Percentiles rank a stretch among this genome's conserved stretches.
Conservation (phyloP, 2,888 invertebrate genomes). For the Mythimna impura region DNA sequence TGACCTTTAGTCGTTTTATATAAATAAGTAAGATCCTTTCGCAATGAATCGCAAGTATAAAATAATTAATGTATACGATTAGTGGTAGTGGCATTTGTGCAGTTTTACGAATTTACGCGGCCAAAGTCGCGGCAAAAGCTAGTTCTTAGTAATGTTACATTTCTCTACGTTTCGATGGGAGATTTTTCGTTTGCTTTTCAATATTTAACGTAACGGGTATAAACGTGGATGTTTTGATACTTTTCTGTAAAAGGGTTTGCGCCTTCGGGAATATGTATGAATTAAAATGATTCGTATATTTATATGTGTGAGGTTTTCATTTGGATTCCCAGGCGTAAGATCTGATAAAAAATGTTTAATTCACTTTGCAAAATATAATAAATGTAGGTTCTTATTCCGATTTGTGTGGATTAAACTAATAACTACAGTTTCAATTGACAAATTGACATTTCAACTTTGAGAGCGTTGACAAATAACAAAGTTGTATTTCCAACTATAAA, state of each 20-base stretch:
- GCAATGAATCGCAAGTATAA: too few relatives aligned
- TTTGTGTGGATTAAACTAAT: neutral
- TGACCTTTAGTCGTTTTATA: too few relatives aligned
- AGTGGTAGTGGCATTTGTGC: too few relatives aligned
- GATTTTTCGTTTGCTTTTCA: slow-evolving; percentile 32
- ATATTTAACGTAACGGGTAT: slow-evolving; percentile 34
- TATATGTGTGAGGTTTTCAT: slow-evolving; percentile 1
- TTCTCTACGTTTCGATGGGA: slow-evolving; percentile 15
- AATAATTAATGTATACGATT: too few relatives aligned
- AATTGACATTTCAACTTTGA: too few relatives aligned
- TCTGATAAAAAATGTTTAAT: neutral
- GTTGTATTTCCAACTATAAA: neutral
- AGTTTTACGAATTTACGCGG: too few relatives aligned
- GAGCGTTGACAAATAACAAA: neutral
- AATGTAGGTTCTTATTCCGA: neutral
- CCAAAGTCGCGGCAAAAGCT: too few relatives aligned
- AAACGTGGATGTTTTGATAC: slow-evolving; percentile 39
- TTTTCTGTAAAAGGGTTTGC: slow-evolving; percentile 23
- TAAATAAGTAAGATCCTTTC: too few relatives aligned
- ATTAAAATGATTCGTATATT: slow-evolving; percentile 21
- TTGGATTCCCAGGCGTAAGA: neutral
- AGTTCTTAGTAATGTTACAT: slow-evolving; percentile 47
- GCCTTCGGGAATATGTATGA: slow-evolving; percentile 14
- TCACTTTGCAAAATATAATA: neutral
- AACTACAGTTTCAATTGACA: too few relatives aligned